Evolutionary conservation across 2,888 invertebrate species (phyloP).

Genomic region (Apomyelois bistriatella): DNA sequence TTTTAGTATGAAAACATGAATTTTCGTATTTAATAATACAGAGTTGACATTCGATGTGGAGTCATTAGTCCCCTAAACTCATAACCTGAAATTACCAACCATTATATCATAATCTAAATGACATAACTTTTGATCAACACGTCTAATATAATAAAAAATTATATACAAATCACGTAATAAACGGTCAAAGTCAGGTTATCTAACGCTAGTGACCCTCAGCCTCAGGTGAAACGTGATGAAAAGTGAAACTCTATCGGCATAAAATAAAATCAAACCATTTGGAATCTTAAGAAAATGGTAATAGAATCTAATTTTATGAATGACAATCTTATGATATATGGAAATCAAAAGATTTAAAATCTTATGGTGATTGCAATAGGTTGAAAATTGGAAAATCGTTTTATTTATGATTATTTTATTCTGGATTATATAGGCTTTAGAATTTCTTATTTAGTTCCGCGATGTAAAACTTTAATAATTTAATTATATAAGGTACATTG

Average conservation of each 20-base stretch:
- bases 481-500: no score
- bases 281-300: background rate
- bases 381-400: background rate
- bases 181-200: constrained; percentile 9
- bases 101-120: background rate
- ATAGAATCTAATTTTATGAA: background rate
- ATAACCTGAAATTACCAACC: no score
- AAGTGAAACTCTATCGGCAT: constrained; percentile 11
- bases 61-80: no score
- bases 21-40: background rate
- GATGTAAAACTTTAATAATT: no score
- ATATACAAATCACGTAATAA: constrained; percentile 1
- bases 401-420: background rate
- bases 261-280: background rate
- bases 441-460: background rate
- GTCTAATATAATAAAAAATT: background rate
- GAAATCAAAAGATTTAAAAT: background rate
- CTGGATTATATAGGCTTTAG: background rate
- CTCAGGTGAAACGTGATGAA: constrained; percentile 7
- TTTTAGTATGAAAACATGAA: no score
- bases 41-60: background rate
- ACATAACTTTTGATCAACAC: background rate
- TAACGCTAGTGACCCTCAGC: constrained; percentile 5
- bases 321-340: no score
- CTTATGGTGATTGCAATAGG: background rate